Evolutionary conservation across 2,113 vertebrate genomes (phyloP).

Genomic region (Dunckerocampus dactyliophorus): DNA sequence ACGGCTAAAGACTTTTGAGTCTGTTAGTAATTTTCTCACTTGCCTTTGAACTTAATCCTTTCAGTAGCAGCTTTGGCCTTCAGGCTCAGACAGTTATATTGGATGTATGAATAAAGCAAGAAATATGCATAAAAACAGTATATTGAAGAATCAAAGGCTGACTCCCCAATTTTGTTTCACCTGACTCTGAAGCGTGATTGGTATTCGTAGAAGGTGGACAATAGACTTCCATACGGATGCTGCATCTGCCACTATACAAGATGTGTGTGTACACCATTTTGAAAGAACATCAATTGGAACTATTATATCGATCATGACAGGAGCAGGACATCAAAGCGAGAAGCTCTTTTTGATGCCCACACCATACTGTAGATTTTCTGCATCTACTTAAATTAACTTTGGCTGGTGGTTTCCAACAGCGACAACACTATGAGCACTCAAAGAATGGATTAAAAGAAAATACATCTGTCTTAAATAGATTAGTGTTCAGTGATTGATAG

Average conservation of each 20-base stretch:
- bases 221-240: slow-evolving; percentile 12
- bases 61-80: slow-evolving; percentile 58
- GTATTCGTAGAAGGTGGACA: slow-evolving; percentile 48
- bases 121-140: slow-evolving; percentile 65
- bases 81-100: slow-evolving; percentile 55
- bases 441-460: too few species aligned
- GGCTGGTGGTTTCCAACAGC: neutral
- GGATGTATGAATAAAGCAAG: slow-evolving; percentile 63
- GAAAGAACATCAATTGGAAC: slow-evolving; percentile 25
- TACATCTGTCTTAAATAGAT: too few species aligned
- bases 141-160: slow-evolving; percentile 64
- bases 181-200: slow-evolving; percentile 49
- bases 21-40: slow-evolving; percentile 71
- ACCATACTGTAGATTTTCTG: slow-evolving; percentile 18
- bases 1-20: slow-evolving; percentile 71
- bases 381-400: slow-evolving; percentile 19
- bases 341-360: slow-evolving; percentile 47
- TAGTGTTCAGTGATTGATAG: too few species aligned
- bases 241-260: slow-evolving; percentile 23
- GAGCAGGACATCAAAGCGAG: slow-evolving; percentile 56
- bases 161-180: slow-evolving; percentile 29
- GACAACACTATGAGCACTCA: neutral
- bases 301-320: slow-evolving; percentile 31
- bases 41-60: slow-evolving; percentile 76
- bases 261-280: slow-evolving; percentile 39